A percentile compares a stretch with the other conserved stretches of the same genome.
Evolutionary conservation across 2,797 vertebrate species (phyloP).

Genomic region (Erithacus rubecula): DNA sequence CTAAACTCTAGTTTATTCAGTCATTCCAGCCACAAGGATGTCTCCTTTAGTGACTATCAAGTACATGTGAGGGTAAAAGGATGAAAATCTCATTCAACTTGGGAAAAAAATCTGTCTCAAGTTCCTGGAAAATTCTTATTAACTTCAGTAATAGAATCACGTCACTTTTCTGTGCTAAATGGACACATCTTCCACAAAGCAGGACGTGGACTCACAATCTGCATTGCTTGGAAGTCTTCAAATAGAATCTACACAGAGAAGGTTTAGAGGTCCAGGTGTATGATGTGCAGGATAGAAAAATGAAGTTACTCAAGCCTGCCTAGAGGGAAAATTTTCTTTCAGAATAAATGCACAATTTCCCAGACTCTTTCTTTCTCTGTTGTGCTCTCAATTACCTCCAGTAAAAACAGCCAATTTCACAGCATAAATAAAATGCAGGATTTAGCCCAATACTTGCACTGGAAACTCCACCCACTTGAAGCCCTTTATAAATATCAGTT

Average conservation of each 20-base stretch:
- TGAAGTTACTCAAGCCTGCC: neutral
- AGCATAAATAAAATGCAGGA: neutral
- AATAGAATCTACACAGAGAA: neutral
- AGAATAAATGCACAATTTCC: neutral
- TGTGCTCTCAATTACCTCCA: neutral
- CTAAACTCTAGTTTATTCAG: neutral
- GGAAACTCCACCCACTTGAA: slow-evolving; percentile 40
- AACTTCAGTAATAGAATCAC: neutral
- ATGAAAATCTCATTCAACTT: neutral
- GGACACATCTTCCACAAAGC: neutral
- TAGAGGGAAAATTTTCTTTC: neutral
- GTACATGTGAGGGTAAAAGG: neutral
- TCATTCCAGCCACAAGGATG: neutral
- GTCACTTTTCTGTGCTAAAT: neutral
- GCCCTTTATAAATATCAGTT: slow-evolving; percentile 61
- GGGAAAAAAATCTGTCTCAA: neutral
- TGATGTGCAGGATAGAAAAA: neutral
- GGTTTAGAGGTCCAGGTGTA: neutral
- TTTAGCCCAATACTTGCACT: neutral
- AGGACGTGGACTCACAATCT: neutral
- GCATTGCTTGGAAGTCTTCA: neutral
- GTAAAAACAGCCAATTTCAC: neutral
- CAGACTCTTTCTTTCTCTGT: neutral
- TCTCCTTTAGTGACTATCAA: neutral
- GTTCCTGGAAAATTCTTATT: neutral